Evolutionary conservation across 2,113 vertebrate genomes (phyloP).

Genomic region (Nerophis lumbriciformis): DNA sequence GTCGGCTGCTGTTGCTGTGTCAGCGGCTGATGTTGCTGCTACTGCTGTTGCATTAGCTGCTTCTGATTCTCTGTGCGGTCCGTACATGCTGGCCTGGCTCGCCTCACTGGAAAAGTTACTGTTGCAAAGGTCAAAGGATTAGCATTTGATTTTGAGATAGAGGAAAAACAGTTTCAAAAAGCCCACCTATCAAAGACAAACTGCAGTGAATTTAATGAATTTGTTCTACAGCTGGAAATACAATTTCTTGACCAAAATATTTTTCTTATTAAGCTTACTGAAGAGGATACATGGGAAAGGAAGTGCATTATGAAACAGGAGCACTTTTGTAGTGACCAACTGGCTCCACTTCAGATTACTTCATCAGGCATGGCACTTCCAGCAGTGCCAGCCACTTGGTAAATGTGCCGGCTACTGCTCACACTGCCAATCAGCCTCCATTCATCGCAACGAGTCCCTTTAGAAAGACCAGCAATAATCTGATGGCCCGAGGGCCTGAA

Average conservation of each 20-base stretch:
- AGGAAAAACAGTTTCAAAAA: not conserved
- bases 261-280: conserved; percentile 13
- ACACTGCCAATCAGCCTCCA: conserved; percentile 51
- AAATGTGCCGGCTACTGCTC: conserved; percentile 59
- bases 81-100: conserved; percentile 69
- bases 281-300: conserved; percentile 19
- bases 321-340: conserved; percentile 33
- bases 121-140: conserved; percentile 30
- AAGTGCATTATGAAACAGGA: conserved; percentile 25
- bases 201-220: not conserved
- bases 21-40: conserved; percentile 10
- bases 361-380: conserved; percentile 48
- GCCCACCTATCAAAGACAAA: not conserved
- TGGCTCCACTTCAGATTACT: conserved; percentile 51
- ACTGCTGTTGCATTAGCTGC: conserved; percentile 52
- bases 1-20: conserved; percentile 42
- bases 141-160: not conserved
- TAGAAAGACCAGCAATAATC: conserved; percentile 57
- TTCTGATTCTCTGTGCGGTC: conserved; percentile 63
- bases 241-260: not conserved
- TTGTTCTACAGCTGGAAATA: not conserved
- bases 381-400: conserved; percentile 63
- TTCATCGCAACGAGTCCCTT: conserved; percentile 64
- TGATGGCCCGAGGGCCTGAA: conserved; percentile 45
- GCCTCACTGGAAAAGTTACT: conserved; percentile 82